Conservation (phyloP, 2,888 invertebrate species). For the Chelonus formosanus region DNA sequence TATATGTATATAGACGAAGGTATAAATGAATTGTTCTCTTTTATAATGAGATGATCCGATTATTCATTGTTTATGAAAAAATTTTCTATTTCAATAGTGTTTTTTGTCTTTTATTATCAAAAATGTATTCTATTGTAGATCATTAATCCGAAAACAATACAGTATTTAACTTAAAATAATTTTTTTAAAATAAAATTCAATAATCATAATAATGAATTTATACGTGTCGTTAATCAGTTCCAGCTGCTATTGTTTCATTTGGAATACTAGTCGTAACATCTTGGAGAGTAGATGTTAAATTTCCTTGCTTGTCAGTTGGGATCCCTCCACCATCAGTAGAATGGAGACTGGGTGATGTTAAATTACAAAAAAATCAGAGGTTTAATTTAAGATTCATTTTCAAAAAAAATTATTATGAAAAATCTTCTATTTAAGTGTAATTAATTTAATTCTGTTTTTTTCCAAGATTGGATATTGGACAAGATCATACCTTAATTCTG, state of each 20-base stretch:
- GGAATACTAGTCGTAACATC: constrained; percentile 68
- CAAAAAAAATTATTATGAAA: constrained; percentile 2
- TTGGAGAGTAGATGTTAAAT: constrained; percentile 68
- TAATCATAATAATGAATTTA: no score
- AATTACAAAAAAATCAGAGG: constrained; percentile 57
- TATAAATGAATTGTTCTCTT: no score
- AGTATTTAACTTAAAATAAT: no score
- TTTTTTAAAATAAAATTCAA: no score
- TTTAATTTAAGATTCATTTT: constrained; percentile 42
- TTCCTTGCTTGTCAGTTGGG: constrained; percentile 69
- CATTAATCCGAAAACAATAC: no score
- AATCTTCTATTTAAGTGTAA: constrained; percentile 11
- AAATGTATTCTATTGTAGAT: no score
- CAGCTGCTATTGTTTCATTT: constrained; percentile 70
- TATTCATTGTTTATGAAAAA: no score
- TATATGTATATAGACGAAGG: no score
- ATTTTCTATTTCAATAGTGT: no score
- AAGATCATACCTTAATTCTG: constrained; percentile 67
- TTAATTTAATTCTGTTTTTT: background rate
- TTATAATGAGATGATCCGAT: no score
- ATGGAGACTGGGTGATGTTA: constrained; percentile 67
- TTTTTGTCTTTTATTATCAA: no score
- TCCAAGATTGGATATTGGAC: constrained; percentile 62
- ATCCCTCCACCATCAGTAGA: constrained; percentile 66
- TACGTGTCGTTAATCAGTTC: constrained; percentile 53